These are phyloP conservation scores for Zaprionus kolodkinae DNA, from an alignment of 1,140 invertebrate genomes.

Conservation along the genomic window DNA sequence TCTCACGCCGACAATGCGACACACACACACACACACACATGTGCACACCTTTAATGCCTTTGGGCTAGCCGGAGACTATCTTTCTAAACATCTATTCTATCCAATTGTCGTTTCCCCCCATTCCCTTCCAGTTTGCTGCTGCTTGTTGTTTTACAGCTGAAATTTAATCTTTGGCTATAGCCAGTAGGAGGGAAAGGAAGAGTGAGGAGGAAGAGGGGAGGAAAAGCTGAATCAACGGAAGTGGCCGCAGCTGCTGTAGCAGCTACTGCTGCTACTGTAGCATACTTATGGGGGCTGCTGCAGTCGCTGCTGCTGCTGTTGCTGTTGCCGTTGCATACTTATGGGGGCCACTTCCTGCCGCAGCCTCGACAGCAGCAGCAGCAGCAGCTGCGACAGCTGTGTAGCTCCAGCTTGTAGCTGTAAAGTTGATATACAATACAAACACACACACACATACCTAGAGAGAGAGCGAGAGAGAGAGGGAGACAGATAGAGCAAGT, in stretches of 20 bases:
- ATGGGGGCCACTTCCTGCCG: slow-evolving; percentile 37
- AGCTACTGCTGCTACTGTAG: slow-evolving; percentile 31
- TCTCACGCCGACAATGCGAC: background rate
- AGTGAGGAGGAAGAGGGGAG: background rate
- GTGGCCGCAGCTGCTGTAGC: slow-evolving; percentile 33
- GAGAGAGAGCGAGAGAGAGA: too few species aligned
- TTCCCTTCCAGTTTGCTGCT: background rate
- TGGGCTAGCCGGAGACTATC: background rate
- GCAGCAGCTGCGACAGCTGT: slow-evolving; percentile 16
- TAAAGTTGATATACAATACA: slow-evolving; percentile 45
- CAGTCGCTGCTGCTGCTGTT: slow-evolving; percentile 26
- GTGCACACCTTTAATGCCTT: slow-evolving; percentile 17
- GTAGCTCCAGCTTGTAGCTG: slow-evolving; percentile 20
- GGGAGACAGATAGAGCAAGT: slow-evolving; percentile 3
- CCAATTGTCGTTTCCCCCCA: slow-evolving; percentile 22
- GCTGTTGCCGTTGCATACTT: slow-evolving; percentile 53
- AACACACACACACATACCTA: slow-evolving; percentile 30
- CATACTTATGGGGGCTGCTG: slow-evolving; percentile 44
- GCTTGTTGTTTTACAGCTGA: slow-evolving; percentile 22
- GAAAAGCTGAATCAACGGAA: slow-evolving; percentile 39
- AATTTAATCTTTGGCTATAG: slow-evolving; percentile 41
- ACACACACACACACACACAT: background rate
- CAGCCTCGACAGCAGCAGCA: slow-evolving; percentile 13
- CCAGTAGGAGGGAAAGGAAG: slow-evolving; percentile 8
- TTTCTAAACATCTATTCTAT: slow-evolving; percentile 8